These are phyloP conservation scores for Palloptera scutellata DNA, from an alignment of 2,888 invertebrate species.

Conservation along the genomic window DNA sequence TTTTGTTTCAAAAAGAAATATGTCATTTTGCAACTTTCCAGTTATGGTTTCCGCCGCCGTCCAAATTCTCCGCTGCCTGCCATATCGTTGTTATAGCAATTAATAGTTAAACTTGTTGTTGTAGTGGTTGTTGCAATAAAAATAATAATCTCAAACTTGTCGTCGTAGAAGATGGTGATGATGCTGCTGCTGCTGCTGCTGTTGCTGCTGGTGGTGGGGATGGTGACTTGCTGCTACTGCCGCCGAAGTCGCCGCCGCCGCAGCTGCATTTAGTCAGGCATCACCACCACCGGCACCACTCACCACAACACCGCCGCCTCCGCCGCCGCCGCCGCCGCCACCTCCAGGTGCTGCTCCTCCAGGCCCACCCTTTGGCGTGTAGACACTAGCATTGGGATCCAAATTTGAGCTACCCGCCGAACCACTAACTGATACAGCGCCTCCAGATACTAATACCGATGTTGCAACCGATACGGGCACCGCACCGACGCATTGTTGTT, in stretches of 20 bases:
- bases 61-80: too few species aligned
- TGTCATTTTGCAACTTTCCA: too few species aligned
- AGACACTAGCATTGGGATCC: conserved; percentile 91
- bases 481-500: conserved; percentile 44
- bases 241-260: conserved; percentile 39
- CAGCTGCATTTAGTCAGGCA: conserved; percentile 50
- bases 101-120: conserved; percentile 1
- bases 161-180: conserved; percentile 51
- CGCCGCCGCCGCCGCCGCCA: conserved; percentile 35
- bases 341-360: conserved; percentile 40
- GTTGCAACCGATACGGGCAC: conserved; percentile 55
- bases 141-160: conserved; percentile 59
- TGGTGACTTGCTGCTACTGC: too few species aligned
- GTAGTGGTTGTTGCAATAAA: conserved; percentile 37
- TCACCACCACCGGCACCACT: conserved; percentile 48
- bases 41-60: too few species aligned
- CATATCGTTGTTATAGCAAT: too few species aligned
- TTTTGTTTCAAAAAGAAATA: conserved; percentile 27
- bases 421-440: conserved; percentile 36
- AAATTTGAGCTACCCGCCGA: conserved; percentile 66
- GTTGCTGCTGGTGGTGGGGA: too few species aligned
- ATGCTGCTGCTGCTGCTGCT: too few species aligned
- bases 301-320: conserved; percentile 46
- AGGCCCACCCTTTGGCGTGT: conserved; percentile 81
- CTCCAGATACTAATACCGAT: conserved; percentile 47